Evolutionary conservation across 2,888 invertebrate species (phyloP).

Genomic region (Amphipoea lucens): DNA sequence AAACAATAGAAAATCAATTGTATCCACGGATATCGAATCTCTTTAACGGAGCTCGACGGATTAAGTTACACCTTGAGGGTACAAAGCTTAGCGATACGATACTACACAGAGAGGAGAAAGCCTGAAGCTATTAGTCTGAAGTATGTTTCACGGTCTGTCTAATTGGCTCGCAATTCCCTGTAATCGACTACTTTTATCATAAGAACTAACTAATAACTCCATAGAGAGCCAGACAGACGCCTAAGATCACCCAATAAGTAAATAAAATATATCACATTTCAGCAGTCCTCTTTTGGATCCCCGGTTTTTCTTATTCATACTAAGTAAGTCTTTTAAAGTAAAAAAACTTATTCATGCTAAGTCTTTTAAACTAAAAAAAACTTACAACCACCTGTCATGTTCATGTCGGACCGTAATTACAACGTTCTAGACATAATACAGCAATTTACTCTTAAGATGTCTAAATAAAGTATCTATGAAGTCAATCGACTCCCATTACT

Average conservation of each 20-base stretch:
- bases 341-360: neutral
- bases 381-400: neutral
- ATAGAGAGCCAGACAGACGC: neutral
- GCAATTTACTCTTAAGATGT: conserved; percentile 19
- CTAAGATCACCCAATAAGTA: neutral
- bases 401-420: neutral
- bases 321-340: too few relatives aligned
- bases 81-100: neutral
- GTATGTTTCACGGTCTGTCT: too few relatives aligned
- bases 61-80: neutral
- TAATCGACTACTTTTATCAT: neutral
- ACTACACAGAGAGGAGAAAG: neutral
- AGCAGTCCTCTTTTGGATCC: neutral
- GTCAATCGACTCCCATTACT: conserved; percentile 8
- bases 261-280: conserved; percentile 3
- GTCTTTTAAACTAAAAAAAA: neutral
- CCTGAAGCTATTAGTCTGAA: neutral
- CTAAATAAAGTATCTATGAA: conserved; percentile 15
- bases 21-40: too few relatives aligned
- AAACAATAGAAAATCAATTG: too few relatives aligned
- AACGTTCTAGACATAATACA: neutral
- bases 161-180: neutral
- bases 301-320: neutral
- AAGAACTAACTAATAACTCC: neutral
- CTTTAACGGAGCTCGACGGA: too few relatives aligned